These are phyloP conservation scores for Hypercompe scribonia DNA, from an alignment of 2,888 invertebrate species.

Conservation along the genomic window DNA sequence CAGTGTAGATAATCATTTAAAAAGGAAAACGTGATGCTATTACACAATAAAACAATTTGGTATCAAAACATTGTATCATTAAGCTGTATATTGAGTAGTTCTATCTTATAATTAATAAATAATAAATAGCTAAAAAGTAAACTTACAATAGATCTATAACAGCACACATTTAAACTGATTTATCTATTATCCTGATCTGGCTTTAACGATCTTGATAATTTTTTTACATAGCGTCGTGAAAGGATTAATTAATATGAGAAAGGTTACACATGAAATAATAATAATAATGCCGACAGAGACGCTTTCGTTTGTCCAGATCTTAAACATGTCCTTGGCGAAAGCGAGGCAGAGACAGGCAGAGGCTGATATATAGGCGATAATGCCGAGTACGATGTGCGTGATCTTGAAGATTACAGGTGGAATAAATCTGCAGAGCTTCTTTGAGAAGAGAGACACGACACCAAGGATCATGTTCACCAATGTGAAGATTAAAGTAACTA, in stretches of 20 bases:
- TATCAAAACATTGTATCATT: neutral
- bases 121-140: neutral
- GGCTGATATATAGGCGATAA: constrained; percentile 62
- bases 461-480: constrained; percentile 59
- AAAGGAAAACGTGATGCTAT: neutral
- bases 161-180: neutral
- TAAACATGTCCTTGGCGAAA: constrained; percentile 63
- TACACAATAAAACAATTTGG: neutral
- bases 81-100: neutral
- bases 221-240: constrained; percentile 60
- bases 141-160: neutral
- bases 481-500: constrained; percentile 66
- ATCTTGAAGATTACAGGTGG: constrained; percentile 59
- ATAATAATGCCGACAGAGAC: constrained; percentile 58
- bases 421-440: constrained; percentile 54
- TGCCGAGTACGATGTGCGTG: constrained; percentile 64
- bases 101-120: neutral
- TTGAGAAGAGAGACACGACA: constrained; percentile 59
- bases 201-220: constrained; percentile 44
- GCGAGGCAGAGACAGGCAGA: constrained; percentile 66
- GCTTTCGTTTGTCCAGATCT: constrained; percentile 56
- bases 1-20: neutral
- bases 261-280: constrained; percentile 56
- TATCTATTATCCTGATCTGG: constrained; percentile 6
- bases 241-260: constrained; percentile 67